Percentiles rank a stretch among this genome's conserved stretches.
phyloP scores from a whole-genome alignment of 2,888 invertebrate genomes.

The Stenoptilia bipunctidactyla region DNA sequence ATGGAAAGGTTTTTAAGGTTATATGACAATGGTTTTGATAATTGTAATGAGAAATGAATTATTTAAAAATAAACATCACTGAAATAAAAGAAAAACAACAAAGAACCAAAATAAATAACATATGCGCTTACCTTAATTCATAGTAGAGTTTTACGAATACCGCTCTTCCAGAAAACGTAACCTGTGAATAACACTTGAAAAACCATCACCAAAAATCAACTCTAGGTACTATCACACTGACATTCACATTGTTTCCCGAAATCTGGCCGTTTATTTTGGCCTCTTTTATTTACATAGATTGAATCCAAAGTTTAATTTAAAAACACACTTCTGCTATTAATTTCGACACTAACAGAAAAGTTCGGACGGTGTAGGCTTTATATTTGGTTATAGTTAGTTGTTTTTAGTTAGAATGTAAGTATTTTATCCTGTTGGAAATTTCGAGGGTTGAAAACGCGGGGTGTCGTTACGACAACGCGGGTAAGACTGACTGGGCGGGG shows the following conservation, averaged over 20 bases:
- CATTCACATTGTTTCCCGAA: slow-evolving; percentile 16
- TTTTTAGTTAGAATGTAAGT: slow-evolving; percentile 20
- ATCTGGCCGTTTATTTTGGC: slow-evolving; percentile 5
- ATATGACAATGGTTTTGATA: no score
- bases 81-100: no score
- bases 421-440: slow-evolving; percentile 20
- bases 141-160: no score
- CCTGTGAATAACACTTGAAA: slow-evolving; percentile 7
- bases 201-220: slow-evolving; percentile 5
- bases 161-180: not conserved
- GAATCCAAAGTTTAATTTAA: not conserved
- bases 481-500: slow-evolving; percentile 40
- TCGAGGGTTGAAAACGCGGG: slow-evolving; percentile 22
- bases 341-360: no score
- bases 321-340: no score
- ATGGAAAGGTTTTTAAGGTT: no score
- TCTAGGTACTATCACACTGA: not conserved
- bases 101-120: no score
- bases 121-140: not conserved
- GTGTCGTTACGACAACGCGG: slow-evolving; percentile 38
- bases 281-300: slow-evolving; percentile 6
- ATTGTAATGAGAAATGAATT: no score
- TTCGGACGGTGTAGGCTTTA: not conserved
- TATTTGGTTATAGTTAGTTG: slow-evolving; percentile 24
- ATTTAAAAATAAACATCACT: no score